Evolutionary conservation across 2,888 invertebrate species (phyloP).

Genomic region (Aspidiotus rigidus): DNA sequence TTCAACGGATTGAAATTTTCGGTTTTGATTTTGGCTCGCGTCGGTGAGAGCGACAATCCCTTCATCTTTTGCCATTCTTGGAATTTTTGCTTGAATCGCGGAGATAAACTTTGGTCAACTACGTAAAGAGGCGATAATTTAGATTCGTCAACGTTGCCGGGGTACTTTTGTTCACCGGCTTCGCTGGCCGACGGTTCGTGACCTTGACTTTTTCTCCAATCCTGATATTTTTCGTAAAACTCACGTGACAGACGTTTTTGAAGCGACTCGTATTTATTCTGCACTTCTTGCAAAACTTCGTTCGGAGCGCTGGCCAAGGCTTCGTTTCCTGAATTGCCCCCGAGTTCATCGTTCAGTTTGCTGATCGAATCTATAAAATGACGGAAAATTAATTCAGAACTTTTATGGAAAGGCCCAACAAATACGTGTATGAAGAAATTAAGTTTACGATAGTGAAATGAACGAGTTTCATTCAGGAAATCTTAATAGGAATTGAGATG

Average conservation of each 20-base stretch:
- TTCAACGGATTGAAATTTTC: conserved; percentile 56
- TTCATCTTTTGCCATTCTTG: conserved; percentile 76
- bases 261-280: conserved; percentile 60
- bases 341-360: conserved; percentile 14
- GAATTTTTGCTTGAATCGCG: conserved; percentile 72
- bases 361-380: conserved; percentile 3
- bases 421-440: too few species aligned
- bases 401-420: too few species aligned
- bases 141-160: conserved; percentile 12
- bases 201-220: neutral
- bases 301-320: neutral
- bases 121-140: conserved; percentile 20
- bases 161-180: conserved; percentile 10
- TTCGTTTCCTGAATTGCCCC: conserved; percentile 3
- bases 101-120: conserved; percentile 51
- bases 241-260: conserved; percentile 63
- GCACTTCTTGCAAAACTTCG: conserved; percentile 52
- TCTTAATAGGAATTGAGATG: neutral
- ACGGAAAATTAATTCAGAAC: too few species aligned
- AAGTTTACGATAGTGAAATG: too few species aligned
- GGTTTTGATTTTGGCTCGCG: conserved; percentile 42
- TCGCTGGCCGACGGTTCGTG: neutral
- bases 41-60: conserved; percentile 43
- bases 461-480: too few species aligned
- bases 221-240: conserved; percentile 54